Evolutionary conservation across 2,797 vertebrate species (phyloP).

Genomic region (Ptychobarbus kaznakovi): DNA sequence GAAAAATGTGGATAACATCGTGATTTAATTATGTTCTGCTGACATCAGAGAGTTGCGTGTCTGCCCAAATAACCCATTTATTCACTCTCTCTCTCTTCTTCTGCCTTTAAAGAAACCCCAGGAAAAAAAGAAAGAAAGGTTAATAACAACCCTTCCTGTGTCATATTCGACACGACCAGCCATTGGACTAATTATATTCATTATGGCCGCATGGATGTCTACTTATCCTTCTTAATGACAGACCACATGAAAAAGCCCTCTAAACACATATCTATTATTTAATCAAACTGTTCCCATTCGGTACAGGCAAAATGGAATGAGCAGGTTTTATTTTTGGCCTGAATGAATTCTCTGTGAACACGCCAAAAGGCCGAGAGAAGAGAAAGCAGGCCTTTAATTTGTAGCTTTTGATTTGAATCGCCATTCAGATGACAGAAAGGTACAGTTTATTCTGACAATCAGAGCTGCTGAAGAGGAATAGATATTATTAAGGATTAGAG

Average conservation of each 20-base stretch:
- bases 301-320: conserved; percentile 80
- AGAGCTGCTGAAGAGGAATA: conserved; percentile 69
- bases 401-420: conserved; percentile 77
- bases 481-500: conserved; percentile 76
- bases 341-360: conserved; percentile 73
- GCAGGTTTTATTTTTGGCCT: conserved; percentile 89
- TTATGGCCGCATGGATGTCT: conserved; percentile 94
- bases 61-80: conserved; percentile 63
- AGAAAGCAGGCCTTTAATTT: conserved; percentile 79
- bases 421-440: conserved; percentile 78
- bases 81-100: conserved; percentile 52
- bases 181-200: conserved; percentile 95
- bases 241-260: conserved; percentile 84
- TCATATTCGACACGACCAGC: conserved; percentile 92
- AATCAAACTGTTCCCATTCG: conserved; percentile 95
- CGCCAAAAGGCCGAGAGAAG: conserved; percentile 72
- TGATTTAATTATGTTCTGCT: conserved; percentile 62
- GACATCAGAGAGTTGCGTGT: conserved; percentile 57
- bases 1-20: conserved; percentile 48
- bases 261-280: conserved; percentile 99
- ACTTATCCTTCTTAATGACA: conserved; percentile 96
- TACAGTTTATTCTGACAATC: conserved; percentile 80
- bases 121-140: conserved; percentile 87
- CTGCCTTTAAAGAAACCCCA: conserved; percentile 74
- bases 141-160: conserved; percentile 93